Evolutionary conservation across 1,140 invertebrate species (phyloP).

Genomic region (Coelopa frigida): DNA sequence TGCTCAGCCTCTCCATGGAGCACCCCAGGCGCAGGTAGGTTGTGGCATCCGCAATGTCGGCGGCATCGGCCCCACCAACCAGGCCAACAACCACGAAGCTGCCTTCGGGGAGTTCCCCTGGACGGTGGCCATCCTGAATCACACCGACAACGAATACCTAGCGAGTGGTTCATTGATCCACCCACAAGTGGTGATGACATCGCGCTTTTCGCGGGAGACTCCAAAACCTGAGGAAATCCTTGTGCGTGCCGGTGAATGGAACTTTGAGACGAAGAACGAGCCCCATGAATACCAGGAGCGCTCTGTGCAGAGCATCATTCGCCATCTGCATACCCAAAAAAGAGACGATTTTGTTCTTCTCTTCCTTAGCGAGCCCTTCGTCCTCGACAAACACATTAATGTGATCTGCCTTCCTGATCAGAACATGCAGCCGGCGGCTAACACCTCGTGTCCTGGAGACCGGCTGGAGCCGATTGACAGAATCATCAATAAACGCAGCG

Average conservation of each 20-base stretch:
- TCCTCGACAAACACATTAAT: constrained; percentile 56
- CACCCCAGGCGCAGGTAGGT: too few species aligned
- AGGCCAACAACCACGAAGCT: constrained; percentile 48
- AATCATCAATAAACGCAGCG: too few species aligned
- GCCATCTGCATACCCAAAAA: constrained; percentile 50
- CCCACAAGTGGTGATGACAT: constrained; percentile 59
- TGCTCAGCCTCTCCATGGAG: too few species aligned
- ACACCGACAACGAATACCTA: constrained; percentile 57
- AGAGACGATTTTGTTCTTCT: constrained; percentile 53
- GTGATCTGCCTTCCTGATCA: constrained; percentile 52
- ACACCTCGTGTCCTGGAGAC: constrained; percentile 55
- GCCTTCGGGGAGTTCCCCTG: constrained; percentile 77
- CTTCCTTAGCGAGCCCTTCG: constrained; percentile 48
- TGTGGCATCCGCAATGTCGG: constrained; percentile 49
- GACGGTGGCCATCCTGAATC: constrained; percentile 74
- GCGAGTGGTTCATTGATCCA: constrained; percentile 66
- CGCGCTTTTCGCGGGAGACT: constrained; percentile 57
- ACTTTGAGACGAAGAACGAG: constrained; percentile 60
- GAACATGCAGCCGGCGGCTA: constrained; percentile 41
- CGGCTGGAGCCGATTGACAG: too few species aligned
- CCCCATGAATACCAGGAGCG: constrained; percentile 57
- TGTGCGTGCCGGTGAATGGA: constrained; percentile 64
- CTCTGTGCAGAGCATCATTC: constrained; percentile 47
- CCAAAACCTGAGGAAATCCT: constrained; percentile 49
- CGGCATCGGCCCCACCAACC: constrained; percentile 48